Base-by-base conservation (phyloP, 2,113 vertebrate species). In the Crotalus tigris region DNA sequence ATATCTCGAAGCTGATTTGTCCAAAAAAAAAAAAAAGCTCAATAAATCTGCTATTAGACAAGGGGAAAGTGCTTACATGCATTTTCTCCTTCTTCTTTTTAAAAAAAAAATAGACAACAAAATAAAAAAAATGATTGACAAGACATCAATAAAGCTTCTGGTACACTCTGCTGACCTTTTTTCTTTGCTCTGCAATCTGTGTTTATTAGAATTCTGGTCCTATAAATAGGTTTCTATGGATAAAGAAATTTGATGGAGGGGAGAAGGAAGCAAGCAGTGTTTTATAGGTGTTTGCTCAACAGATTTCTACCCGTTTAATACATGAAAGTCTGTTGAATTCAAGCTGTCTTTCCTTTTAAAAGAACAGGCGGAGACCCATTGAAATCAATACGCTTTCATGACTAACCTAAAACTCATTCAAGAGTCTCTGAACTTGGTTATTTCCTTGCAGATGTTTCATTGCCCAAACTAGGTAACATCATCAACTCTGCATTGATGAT, bases 161-260 rank as follows among this genome's bases (percentile, higher is more conserved):
- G 94, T 93, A 96, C 96, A 97, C 95, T 93, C 96, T 95, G 96
- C 92, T 98, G 98, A 98, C 98, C 97, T 97, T 95, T 95, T 96
- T 95, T 91, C 95, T 94, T 93, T 94, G 93, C 96, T 93, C 95
- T 96, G 93, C 97, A 97, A 97, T 97, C 97, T 97, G 97, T 97
- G 96, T 97, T 98, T 98, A 98, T 98, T 98, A 98, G 98, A 98
- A 98, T 97, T 97, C 96, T 94, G 93, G 87, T 97, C 95, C 97
- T 97, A 96, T 97, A 97, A 97, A 97, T 97, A 97, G 96, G 90
- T 97, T 94, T 95, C 96, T 96, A 94, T 95, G 94, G 96, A 97
- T 96, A 96, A 96, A 96, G 58, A 54, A 87, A 93, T 81, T 26
- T 26, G 75, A 58, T 92, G 91, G 58, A n/a, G 11, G 54, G 2